Evolutionary conservation across 2,888 invertebrate genomes (phyloP), one percentile per base, ranked within the genome.

Genomic region (Altica lythri): DNA sequence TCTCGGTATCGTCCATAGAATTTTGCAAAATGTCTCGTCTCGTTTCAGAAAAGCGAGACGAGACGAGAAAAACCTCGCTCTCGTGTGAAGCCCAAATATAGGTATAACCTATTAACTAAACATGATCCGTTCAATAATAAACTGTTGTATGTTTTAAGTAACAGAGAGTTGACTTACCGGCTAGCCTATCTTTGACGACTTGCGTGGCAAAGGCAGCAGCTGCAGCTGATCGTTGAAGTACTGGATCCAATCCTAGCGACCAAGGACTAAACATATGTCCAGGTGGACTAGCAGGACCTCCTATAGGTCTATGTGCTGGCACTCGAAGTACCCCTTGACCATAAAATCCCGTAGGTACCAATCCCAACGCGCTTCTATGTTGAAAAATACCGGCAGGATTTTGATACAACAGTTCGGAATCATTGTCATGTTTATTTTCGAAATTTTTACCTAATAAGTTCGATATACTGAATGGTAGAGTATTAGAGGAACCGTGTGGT

Each of bases 101-200:
- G n/a, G n/a, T n/a, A n/a, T n/a, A n/a, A n/a, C n/a, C n/a, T n/a
- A n/a, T n/a, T n/a, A n/a, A n/a, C n/a, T n/a, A n/a, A n/a, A n/a
- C n/a, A n/a, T n/a, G n/a, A n/a, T n/a, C n/a, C n/a, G n/a, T n/a
- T 50, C 16, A 10, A 6, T 27, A 46, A 46, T 51, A 44, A 57
- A 46, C n/a, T 6, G 8, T 6, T 25, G 8, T 25, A 8, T 25
- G 5, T 9, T 9, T 25, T 25, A 25, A 8, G 25, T 25, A 30
- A 4, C 10, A 14, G 13, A 13, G 2, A 16, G 13, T 9, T 5
- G 14, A 63, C 85, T 83, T 77, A 90, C 90, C 90, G 78, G 89
- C 88, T 67, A 90, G 77, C 77, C 90, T 81, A 75, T 90, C 90
- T 77, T 90, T 90, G 67, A 90, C 89, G 70, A 90, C 88, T 77